These are phyloP conservation scores for Porites australiensis DNA, from an alignment of 64 coral and sea anemone species.

Conservation along the genomic window DNA sequence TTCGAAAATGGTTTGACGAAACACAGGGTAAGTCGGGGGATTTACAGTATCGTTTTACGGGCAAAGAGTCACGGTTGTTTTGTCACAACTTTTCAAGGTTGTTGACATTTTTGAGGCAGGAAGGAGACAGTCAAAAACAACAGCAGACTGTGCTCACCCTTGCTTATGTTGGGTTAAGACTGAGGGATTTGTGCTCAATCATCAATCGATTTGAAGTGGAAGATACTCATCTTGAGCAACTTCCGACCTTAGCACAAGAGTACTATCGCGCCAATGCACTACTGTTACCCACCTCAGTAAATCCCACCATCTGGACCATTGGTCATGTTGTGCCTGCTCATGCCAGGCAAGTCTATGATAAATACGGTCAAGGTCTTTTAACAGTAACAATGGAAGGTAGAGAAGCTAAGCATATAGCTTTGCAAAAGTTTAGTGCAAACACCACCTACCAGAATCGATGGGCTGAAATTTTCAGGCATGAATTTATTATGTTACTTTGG, in stretches of 20 bases:
- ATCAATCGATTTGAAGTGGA: constrained; percentile 68
- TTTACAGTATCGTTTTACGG: constrained; percentile 80
- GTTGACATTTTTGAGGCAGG: constrained; percentile 44
- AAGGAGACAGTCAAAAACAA: constrained; percentile 35
- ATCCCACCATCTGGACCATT: constrained; percentile 63
- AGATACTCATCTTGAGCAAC: constrained; percentile 35
- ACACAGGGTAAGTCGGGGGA: constrained; percentile 62
- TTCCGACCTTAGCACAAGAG: neutral
- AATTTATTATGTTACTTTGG: constrained; percentile 78
- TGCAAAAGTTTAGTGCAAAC: too few species aligned
- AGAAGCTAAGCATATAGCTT: too few species aligned
- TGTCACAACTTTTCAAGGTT: constrained; percentile 65
- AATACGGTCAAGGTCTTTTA: too few species aligned
- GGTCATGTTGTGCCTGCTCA: constrained; percentile 58
- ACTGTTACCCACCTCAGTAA: neutral
- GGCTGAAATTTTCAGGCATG: constrained; percentile 49
- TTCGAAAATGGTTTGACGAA: constrained; percentile 73
- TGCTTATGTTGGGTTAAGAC: constrained; percentile 54
- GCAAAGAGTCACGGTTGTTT: constrained; percentile 49
- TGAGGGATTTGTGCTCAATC: constrained; percentile 64
- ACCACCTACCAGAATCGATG: too few species aligned
- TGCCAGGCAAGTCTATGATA: neutral
- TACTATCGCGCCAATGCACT: constrained; percentile 20
- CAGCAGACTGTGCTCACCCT: constrained; percentile 29
- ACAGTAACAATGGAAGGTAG: too few species aligned